Evolutionary conservation across 2,113 vertebrate species (phyloP).

Genomic region (Rana temporaria): DNA sequence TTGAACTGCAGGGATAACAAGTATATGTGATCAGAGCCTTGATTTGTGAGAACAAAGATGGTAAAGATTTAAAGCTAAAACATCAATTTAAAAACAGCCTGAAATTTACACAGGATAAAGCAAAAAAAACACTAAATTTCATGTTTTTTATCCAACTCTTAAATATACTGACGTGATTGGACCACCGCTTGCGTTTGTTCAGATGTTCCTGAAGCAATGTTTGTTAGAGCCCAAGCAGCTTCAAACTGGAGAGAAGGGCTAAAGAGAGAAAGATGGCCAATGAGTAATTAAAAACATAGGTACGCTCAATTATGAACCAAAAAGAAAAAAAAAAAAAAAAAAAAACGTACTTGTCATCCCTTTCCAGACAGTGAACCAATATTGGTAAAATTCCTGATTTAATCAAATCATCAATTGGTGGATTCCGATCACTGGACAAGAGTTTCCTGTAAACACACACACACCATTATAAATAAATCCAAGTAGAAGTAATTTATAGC

Average conservation of each 20-base stretch:
- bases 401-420: constrained; percentile 97
- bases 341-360: constrained; percentile 96
- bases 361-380: constrained; percentile 97
- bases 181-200: constrained; percentile 99
- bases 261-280: constrained; percentile 4
- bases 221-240: constrained; percentile 98
- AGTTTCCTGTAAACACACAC: constrained; percentile 84
- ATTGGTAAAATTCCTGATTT: constrained; percentile 99
- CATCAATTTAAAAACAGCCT: too few species aligned
- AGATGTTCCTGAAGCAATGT: constrained; percentile 97
- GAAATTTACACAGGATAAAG: background rate
- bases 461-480: too few species aligned
- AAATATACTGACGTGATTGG: constrained; percentile 90
- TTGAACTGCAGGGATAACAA: too few species aligned
- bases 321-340: background rate
- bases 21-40: too few species aligned
- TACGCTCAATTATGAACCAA: too few species aligned
- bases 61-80: too few species aligned
- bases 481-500: too few species aligned
- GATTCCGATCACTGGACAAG: constrained; percentile 97
- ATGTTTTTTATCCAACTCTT: background rate
- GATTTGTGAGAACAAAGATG: too few species aligned
- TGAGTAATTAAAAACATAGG: too few species aligned
- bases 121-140: background rate
- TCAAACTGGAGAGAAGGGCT: constrained; percentile 99